These are phyloP conservation scores for Melanostigma gelatinosum DNA, from an alignment of 2,113 vertebrate genomes.

Conservation along the genomic window DNA sequence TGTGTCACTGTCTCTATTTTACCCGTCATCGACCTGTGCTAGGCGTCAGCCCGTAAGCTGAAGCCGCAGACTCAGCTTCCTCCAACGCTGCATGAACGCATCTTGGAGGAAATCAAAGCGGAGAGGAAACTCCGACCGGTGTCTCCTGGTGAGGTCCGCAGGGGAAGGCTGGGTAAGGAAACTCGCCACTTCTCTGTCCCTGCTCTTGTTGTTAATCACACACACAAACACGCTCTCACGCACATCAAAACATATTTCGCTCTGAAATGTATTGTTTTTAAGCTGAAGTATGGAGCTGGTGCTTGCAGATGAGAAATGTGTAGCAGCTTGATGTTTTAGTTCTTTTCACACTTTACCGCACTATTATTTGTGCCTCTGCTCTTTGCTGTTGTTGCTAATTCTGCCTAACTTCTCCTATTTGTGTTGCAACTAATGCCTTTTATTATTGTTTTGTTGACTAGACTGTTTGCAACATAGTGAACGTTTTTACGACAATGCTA, in stretches of 20 bases:
- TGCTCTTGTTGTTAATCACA: background rate
- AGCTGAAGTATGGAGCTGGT: slow-evolving; percentile 49
- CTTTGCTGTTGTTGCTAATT: slow-evolving; percentile 28
- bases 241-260: slow-evolving; percentile 47
- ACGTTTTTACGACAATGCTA: slow-evolving; percentile 45
- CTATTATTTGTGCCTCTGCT: slow-evolving; percentile 43
- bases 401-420: slow-evolving; percentile 37
- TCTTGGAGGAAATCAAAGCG: slow-evolving; percentile 95
- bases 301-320: background rate
- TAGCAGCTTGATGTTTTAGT: slow-evolving; percentile 22
- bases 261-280: slow-evolving; percentile 32
- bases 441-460: slow-evolving; percentile 44
- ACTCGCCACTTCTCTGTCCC: background rate
- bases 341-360: slow-evolving; percentile 15
- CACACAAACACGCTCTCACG: background rate
- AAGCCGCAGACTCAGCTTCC: slow-evolving; percentile 92
- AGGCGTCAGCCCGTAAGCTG: slow-evolving; percentile 95
- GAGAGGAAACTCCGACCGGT: slow-evolving; percentile 95
- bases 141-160: slow-evolving; percentile 91
- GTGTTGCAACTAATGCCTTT: slow-evolving; percentile 39
- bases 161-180: slow-evolving; percentile 88
- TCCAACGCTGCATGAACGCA: slow-evolving; percentile 95
- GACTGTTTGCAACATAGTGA: slow-evolving; percentile 45
- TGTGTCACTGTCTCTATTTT: background rate
- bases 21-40: background rate